These are phyloP conservation scores for Cynodonichthys magdalenae DNA, from an alignment of 2,797 vertebrate species.

Conservation along the genomic window DNA sequence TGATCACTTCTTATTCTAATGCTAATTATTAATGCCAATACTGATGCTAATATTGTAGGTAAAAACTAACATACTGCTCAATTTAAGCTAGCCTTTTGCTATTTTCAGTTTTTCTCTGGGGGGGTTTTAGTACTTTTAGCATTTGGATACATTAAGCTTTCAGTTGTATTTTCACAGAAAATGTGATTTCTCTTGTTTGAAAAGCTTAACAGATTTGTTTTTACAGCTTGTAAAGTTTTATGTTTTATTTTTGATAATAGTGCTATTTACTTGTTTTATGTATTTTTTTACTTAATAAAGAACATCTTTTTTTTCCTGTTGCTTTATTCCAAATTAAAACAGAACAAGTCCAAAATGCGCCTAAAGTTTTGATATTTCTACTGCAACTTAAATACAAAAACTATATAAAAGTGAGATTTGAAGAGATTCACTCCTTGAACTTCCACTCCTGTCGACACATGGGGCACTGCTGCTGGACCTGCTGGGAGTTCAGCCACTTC, in stretches of 20 bases:
- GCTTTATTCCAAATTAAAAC: not conserved
- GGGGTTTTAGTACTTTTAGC: no score
- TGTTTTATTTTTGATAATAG: not conserved
- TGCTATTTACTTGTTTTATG: slow-evolving; percentile 10
- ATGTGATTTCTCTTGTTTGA: not conserved
- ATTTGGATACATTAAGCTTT: not conserved
- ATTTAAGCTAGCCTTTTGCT: no score
- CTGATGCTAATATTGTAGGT: no score
- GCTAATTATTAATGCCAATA: no score
- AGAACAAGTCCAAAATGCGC: not conserved
- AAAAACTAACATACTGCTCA: no score
- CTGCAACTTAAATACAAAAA: not conserved
- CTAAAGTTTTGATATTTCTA: no score
- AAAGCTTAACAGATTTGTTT: not conserved
- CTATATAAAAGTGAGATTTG: not conserved
- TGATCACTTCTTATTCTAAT: no score
- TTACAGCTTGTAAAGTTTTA: not conserved
- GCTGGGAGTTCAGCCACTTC: slow-evolving; percentile 98
- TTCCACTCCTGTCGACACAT: slow-evolving; percentile 99
- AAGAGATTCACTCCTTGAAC: slow-evolving; percentile 88
- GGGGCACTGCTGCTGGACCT: slow-evolving; percentile 97
- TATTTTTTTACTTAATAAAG: slow-evolving; percentile 34
- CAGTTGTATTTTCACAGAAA: not conserved
- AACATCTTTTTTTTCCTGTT: not conserved
- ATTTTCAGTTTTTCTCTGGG: no score